A percentile compares a stretch with the other conserved stretches of the same genome.
Conservation (phyloP, 2,888 invertebrate species). For the Polydrusus cervinus region DNA sequence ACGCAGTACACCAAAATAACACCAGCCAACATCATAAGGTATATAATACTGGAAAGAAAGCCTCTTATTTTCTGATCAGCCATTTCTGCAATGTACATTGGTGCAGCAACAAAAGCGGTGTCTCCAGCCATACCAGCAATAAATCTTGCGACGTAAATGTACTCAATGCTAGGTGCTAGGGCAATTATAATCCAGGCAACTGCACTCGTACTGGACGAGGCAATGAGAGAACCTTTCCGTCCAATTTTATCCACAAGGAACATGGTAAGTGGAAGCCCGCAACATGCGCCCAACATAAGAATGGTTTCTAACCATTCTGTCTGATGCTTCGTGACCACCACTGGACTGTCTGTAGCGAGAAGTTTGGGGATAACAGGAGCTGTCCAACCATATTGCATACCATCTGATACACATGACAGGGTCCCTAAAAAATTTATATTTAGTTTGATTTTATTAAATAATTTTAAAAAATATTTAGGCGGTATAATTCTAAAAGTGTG, state of each 20-base stretch:
- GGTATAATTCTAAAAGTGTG: no score
- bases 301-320: constrained; percentile 64
- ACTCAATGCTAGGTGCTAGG: constrained; percentile 62
- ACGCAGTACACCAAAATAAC: constrained; percentile 67
- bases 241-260: constrained; percentile 66
- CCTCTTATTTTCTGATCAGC: constrained; percentile 69
- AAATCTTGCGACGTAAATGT: constrained; percentile 67
- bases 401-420: constrained; percentile 68
- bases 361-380: constrained; percentile 68
- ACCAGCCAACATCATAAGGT: constrained; percentile 69
- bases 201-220: constrained; percentile 65
- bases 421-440: constrained; percentile 63
- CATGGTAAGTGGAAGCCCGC: constrained; percentile 66
- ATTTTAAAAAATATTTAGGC: no score
- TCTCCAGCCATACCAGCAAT: constrained; percentile 68
- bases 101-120: constrained; percentile 69
- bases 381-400: constrained; percentile 71
- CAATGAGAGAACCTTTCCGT: constrained; percentile 66
- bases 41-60: constrained; percentile 68
- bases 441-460: no score
- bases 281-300: constrained; percentile 62
- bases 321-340: constrained; percentile 62
- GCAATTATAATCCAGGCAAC: constrained; percentile 67
- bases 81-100: constrained; percentile 70
- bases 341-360: constrained; percentile 61